Evolutionary conservation across 2,888 invertebrate genomes (phyloP).

Genomic region (Electrophaes corylata): DNA sequence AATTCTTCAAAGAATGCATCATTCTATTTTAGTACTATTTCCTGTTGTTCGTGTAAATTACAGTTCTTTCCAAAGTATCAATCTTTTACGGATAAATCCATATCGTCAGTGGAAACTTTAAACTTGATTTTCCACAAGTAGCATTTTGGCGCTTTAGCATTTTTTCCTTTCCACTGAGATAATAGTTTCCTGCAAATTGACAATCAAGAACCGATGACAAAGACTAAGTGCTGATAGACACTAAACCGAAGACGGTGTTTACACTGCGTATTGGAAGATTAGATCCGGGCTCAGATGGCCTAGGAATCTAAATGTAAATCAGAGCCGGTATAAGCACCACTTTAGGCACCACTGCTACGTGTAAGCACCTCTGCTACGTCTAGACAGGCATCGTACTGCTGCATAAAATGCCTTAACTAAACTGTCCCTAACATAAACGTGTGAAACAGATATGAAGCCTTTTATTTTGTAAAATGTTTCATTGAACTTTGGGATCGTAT

Average conservation of each 20-base stretch:
- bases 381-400: constrained; percentile 48
- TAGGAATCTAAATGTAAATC: constrained; percentile 37
- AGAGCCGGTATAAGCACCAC: constrained; percentile 29
- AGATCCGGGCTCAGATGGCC: constrained; percentile 29
- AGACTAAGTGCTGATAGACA: constrained; percentile 8
- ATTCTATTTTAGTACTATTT: background rate
- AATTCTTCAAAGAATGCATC: background rate
- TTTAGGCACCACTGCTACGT: constrained; percentile 29
- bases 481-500: constrained; percentile 23
- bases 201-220: background rate
- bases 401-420: constrained; percentile 36
- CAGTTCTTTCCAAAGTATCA: background rate
- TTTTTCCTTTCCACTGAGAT: no score
- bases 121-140: no score
- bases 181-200: background rate
- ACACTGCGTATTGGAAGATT: constrained; percentile 25
- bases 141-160: no score
- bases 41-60: background rate
- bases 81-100: background rate
- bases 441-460: constrained; percentile 34
- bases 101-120: no score
- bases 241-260: constrained; percentile 22
- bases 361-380: constrained; percentile 44
- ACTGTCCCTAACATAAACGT: constrained; percentile 32
- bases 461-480: constrained; percentile 22